phyloP scores from a whole-genome alignment of 2,797 vertebrate species.

The Todus mexicanus region DNA sequence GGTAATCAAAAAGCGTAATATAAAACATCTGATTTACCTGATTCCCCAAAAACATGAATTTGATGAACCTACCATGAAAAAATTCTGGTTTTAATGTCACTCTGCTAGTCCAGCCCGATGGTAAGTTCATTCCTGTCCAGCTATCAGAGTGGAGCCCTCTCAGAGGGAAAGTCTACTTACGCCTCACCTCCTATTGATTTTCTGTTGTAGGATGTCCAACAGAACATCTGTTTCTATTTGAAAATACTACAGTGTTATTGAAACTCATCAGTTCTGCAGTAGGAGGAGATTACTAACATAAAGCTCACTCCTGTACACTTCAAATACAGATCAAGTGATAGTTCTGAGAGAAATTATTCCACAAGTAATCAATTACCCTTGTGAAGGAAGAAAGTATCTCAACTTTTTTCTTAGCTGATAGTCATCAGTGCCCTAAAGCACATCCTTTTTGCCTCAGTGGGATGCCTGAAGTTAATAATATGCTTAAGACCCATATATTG shows the following conservation, averaged over 20 bases:
- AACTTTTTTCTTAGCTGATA: neutral
- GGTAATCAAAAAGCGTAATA: neutral
- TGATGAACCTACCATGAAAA: neutral
- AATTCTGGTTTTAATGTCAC: neutral
- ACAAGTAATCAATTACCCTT: slow-evolving; percentile 24
- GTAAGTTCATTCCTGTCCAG: neutral
- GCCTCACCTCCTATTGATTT: neutral
- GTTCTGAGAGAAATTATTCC: slow-evolving; percentile 20
- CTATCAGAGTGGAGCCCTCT: neutral
- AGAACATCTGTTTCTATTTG: slow-evolving; percentile 12
- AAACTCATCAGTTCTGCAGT: slow-evolving; percentile 33
- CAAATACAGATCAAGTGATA: slow-evolving; percentile 23
- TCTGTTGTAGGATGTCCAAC: neutral
- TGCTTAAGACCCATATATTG: neutral
- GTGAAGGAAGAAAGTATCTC: slow-evolving; percentile 8
- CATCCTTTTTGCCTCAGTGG: neutral
- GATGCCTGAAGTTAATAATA: neutral
- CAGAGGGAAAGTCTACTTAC: neutral
- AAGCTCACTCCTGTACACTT: neutral
- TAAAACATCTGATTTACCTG: neutral
- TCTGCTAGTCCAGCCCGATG: neutral
- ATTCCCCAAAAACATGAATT: neutral
- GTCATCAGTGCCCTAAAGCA: slow-evolving; percentile 7
- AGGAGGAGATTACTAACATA: slow-evolving; percentile 11
- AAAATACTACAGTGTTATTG: neutral